Evolutionary conservation across 2,888 invertebrate genomes (phyloP).

Genomic region (Drosophila helvetica): DNA sequence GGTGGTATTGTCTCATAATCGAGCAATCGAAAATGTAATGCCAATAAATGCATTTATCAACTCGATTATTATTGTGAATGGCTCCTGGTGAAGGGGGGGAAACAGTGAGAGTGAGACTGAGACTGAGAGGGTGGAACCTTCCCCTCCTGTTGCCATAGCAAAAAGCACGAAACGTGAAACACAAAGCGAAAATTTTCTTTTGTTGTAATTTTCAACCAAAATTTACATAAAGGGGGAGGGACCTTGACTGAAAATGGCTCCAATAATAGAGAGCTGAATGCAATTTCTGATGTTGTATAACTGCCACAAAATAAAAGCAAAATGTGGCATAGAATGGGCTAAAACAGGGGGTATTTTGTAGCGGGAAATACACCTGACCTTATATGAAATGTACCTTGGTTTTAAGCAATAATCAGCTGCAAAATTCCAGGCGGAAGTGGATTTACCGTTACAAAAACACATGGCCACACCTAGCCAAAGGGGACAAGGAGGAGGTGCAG

Average conservation of each 20-base stretch:
- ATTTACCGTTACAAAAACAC: neutral
- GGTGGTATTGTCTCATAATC: conserved; percentile 4
- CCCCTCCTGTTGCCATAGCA: conserved; percentile 32
- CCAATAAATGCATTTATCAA: conserved; percentile 39
- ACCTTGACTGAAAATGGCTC: conserved; percentile 25
- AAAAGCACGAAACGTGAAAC: conserved; percentile 29
- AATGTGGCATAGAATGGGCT: neutral
- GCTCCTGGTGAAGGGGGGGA: neutral
- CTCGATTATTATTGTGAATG: conserved; percentile 38
- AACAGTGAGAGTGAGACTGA: neutral
- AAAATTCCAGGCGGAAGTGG: neutral
- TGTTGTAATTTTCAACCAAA: conserved; percentile 31
- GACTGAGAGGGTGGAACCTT: neutral
- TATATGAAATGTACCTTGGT: neutral
- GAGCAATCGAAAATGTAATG: conserved; percentile 33
- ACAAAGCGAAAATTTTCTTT: conserved; percentile 21
- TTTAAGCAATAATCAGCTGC: conserved; percentile 1
- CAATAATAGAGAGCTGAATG: conserved; percentile 30
- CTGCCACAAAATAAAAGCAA: neutral
- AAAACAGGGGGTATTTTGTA: neutral
- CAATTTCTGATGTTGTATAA: conserved; percentile 21
- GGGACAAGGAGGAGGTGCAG: conserved; percentile 11
- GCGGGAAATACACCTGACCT: neutral
- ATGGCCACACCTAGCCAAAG: conserved; percentile 22
- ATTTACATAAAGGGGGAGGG: conserved; percentile 35